Base-by-base conservation (phyloP, 2,888 invertebrate species). In the Athalia rosae region DNA sequence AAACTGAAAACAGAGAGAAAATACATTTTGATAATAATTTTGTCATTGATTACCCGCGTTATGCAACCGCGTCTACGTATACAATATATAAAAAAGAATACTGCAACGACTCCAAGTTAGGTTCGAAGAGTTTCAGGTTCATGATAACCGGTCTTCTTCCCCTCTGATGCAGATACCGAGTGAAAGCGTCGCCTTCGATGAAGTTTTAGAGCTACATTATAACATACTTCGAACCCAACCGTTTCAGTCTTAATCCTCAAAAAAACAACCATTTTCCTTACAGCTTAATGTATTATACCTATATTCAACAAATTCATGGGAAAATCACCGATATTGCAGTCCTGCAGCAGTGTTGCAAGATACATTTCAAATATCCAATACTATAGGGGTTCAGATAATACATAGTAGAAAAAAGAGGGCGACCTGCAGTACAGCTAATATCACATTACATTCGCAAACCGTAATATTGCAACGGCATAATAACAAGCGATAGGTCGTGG, bases 1-100 rank as follows among this genome's bases (percentile, higher is more conserved):
- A 64, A 82, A 82, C 85, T 85, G 77, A 6, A 84, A 84, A 78
- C 7, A 45, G 69, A 9, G 45, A 63, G 61, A 61, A 48, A 59
- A 28, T 28, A 28, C 1, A 28, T 28, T 2, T 28, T 2, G 28
- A 28, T 28, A 28, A 28, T 28, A 28, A 28, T 0, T 28, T 28
- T 28, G 28, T 28, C 28, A 28, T 28, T 28, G 28, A 28, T 28
- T 8, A 62, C 41, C 7, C 62, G 11, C 41, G 7, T 41, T 41
- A 0, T 6, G 41, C 7, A 41, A 41, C 28, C 62, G 62, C 8
- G 4, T 28, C 28, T 64, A 64, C 28, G 47, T 64, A 28, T 47
- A 13, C 13, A 47, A 61, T 61, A 7, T 61, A 61, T 41, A 3
- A 28, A 9, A 61, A 61, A 15, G 67, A n/a, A 67, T 41, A 15